Conservation (phyloP, 2,888 invertebrate species). For the Megastigmus dorsalis region DNA sequence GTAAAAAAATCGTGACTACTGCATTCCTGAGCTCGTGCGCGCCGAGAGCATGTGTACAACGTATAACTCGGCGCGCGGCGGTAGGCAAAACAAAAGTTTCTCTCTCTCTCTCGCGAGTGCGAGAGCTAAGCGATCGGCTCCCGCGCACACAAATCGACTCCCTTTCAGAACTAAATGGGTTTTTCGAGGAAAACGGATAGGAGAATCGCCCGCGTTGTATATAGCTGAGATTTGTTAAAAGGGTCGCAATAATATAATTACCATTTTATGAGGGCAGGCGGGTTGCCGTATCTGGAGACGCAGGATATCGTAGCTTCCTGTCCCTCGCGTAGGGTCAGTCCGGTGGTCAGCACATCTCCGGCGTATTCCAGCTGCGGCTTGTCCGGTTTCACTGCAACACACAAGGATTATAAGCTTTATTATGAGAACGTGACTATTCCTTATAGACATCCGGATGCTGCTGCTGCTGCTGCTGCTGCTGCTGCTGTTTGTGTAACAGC, state of each 20-base stretch:
- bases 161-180: no score
- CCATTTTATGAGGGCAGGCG: slow-evolving; percentile 92
- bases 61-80: no score
- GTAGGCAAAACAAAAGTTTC: slow-evolving; percentile 32
- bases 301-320: slow-evolving; percentile 83
- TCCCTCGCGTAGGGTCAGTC: slow-evolving; percentile 68
- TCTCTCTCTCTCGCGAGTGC: no score
- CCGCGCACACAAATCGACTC: background rate
- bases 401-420: no score
- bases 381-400: slow-evolving; percentile 81
- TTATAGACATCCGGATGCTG: no score
- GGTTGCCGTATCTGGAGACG: slow-evolving; percentile 92
- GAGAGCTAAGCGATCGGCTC: background rate
- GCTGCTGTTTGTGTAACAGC: no score
- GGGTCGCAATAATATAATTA: slow-evolving; percentile 68
- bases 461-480: no score
- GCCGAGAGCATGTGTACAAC: no score
- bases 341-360: slow-evolving; percentile 77
- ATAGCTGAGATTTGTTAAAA: slow-evolving; percentile 37
- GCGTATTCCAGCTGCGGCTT: slow-evolving; percentile 87
- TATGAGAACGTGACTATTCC: no score
- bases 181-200: no score
- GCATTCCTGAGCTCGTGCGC: slow-evolving; percentile 43
- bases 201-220: no score
- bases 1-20: slow-evolving; percentile 27